Base-by-base conservation (phyloP, 2,888 invertebrate species). In the Plusia festucae region DNA sequence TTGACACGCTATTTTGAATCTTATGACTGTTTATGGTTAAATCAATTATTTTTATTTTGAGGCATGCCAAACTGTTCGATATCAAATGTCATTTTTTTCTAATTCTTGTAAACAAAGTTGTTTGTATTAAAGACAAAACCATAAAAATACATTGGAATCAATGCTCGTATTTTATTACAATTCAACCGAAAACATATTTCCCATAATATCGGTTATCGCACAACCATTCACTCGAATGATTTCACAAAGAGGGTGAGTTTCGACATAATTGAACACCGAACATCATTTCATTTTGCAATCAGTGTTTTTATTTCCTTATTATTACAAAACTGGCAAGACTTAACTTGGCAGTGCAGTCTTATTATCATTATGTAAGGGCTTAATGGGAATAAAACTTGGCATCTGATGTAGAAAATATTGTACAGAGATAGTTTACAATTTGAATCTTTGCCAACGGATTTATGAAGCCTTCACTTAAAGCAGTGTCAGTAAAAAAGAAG, bases 371-470 rank as follows among this genome's bases (percentile, higher is more conserved):
- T 55, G 52, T 34, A 65, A 70, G 60, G 30, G 46, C 40, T 49
- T 55, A 58, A 58, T 70, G 16, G 22, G 0, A 8, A 8, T 52
- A 60, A 64, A 51, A 58, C 32, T 75, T 70, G 57, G 60, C 51
- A 5, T 60, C 40, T 54, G 27, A 54, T 57, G n/a, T 46, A 6
- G 24, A 70, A 62, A 69, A 60, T 57, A 57, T 51, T 60, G 24
- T 44, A 27, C 16, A 6, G 20, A 32, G 0, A 40, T 20, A 46
- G 16, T 54, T 46, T 52, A 54, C 24, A 70, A 6, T 49, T 61
- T 65, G 55, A 65, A 58, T 40, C 40, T 22, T 56, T 61, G 65
- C 60, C 60, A 73, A 53, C 34, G 54, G 32, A 22, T 54, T 46
- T 51, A 60, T 54, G 6, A 51, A 46, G 44, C 8, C 8, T 32